Percentiles rank a stretch among this genome's conserved stretches.
These are phyloP conservation scores for Pandemis heparana DNA, from an alignment of 2,888 invertebrate genomes.

Conservation along the genomic window DNA sequence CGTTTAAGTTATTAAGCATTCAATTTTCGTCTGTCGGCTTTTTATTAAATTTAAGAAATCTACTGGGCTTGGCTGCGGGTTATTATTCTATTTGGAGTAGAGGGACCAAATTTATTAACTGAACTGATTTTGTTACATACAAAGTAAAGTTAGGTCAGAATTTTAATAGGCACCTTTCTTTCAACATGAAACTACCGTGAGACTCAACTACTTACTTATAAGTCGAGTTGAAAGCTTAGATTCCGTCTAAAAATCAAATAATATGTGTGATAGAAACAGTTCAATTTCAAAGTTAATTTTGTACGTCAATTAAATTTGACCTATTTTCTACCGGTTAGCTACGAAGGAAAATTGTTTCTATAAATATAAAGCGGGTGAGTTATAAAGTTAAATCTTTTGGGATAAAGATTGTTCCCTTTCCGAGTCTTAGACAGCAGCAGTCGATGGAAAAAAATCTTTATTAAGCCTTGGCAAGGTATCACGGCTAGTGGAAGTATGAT, in stretches of 20 bases:
- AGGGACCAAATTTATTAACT: not conserved
- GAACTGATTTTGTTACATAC: too few species aligned
- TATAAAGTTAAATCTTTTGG: not conserved
- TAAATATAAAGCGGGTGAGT: not conserved
- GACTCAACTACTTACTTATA: too few species aligned
- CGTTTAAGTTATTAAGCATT: conserved; percentile 19
- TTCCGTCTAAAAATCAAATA: not conserved
- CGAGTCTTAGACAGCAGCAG: not conserved
- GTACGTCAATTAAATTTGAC: not conserved
- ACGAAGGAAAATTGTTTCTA: not conserved
- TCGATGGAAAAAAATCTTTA: not conserved
- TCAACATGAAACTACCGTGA: too few species aligned
- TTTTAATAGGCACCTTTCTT: too few species aligned
- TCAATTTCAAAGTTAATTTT: too few species aligned
- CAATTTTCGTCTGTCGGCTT: conserved; percentile 12
- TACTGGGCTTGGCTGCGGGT: not conserved
- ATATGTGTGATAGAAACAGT: too few species aligned
- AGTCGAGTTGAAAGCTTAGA: not conserved
- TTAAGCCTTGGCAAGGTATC: not conserved
- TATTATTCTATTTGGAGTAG: conserved; percentile 3
- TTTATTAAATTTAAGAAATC: conserved; percentile 17
- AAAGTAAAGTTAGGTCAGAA: too few species aligned
- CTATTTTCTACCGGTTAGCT: not conserved
- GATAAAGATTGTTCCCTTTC: not conserved
- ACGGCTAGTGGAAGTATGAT: too few species aligned